Conservation (phyloP, 2,888 invertebrate species). For the Rhamnusium bicolor region DNA sequence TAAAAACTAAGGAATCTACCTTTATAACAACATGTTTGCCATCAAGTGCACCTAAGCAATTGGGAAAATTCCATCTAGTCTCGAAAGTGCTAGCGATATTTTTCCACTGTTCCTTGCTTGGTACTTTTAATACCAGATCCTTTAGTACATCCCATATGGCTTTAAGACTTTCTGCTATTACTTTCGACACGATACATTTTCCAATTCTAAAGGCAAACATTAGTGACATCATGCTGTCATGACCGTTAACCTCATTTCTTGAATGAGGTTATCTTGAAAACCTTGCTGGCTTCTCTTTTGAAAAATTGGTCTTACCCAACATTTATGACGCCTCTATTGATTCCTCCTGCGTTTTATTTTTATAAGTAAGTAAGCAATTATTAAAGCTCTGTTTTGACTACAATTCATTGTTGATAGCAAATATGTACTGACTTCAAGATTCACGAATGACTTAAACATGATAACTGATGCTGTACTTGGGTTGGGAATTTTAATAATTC, state of each 20-base stretch:
- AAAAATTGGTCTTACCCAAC: not conserved
- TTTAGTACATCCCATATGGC: not conserved
- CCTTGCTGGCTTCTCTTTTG: not conserved
- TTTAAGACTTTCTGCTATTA: not conserved
- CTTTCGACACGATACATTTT: not conserved
- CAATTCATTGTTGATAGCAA: not conserved
- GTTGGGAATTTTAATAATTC: not conserved
- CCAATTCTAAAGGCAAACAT: not conserved
- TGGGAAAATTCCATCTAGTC: not conserved
- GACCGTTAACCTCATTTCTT: not conserved
- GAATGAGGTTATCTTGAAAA: not conserved
- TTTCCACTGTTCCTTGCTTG: not conserved
- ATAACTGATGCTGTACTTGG: not conserved
- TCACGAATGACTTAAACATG: no score
- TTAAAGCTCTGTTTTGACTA: not conserved
- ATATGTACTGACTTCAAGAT: not conserved
- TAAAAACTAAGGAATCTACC: not conserved
- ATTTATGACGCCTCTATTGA: not conserved
- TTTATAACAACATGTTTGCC: not conserved
- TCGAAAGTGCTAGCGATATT: not conserved
- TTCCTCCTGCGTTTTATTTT: not conserved
- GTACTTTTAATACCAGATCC: not conserved
- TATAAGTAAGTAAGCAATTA: not conserved
- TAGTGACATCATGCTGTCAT: not conserved
- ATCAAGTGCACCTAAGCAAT: not conserved